A percentile compares a stretch with the other conserved stretches of the same genome.
Conservation (phyloP, 1,140 invertebrate genomes). For the Atta cephalotes region DNA sequence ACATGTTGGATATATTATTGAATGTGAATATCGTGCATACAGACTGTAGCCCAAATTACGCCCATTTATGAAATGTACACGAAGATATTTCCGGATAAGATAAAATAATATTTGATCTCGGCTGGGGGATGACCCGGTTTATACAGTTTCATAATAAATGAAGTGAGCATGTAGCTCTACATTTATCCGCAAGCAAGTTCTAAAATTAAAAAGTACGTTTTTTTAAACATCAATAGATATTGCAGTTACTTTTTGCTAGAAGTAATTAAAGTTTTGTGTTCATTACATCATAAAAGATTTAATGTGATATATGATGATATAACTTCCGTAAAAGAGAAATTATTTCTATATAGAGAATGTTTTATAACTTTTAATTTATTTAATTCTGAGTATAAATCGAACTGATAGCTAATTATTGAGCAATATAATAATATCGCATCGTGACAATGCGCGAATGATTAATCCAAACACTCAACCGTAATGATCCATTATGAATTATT, state of each 20-base stretch:
- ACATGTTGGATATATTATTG: conserved; percentile 16
- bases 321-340: not conserved
- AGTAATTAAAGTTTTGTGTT: not conserved
- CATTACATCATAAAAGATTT: not conserved
- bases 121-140: conserved; percentile 16
- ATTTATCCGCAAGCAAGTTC: conserved; percentile 22
- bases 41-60: conserved; percentile 30
- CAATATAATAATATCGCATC: conserved; percentile 11
- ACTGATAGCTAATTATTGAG: not conserved
- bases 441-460: not conserved
- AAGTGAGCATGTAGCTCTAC: not conserved
- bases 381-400: conserved; percentile 1
- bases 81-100: conserved; percentile 40
- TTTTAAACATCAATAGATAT: not conserved
- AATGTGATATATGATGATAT: not conserved
- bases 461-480: not conserved
- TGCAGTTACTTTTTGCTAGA: not conserved
- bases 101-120: conserved; percentile 49
- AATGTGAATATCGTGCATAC: not conserved
- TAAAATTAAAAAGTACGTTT: not conserved
- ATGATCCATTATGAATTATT: not conserved
- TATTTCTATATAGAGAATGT: not conserved
- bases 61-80: conserved; percentile 21
- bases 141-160: conserved; percentile 19
- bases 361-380: not conserved